Base-by-base conservation (phyloP, 1,140 invertebrate species). In the Notospermus geniculatus region DNA sequence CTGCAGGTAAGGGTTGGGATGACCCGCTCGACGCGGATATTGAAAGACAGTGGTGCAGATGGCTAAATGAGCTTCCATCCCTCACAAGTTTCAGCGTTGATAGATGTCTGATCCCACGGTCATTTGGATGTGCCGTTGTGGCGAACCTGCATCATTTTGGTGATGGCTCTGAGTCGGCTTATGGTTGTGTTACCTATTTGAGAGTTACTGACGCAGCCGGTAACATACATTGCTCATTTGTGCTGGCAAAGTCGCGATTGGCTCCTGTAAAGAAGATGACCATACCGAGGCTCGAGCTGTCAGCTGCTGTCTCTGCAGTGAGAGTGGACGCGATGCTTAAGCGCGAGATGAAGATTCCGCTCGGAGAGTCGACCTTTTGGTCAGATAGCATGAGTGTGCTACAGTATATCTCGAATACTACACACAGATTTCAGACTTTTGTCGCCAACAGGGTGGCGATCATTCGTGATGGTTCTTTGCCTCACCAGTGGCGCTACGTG, bases 241-340 rank as follows among this genome's bases (percentile, higher is more conserved):
- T 67, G n/a, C 7, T 63, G 13, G 65, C 36, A 32, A 67, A 64
- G 32, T 36, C 58, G n/a, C 1, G 62, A 32, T 17, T 67, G 30
- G 54, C 53, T 32, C 57, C 62, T 2, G 9, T 60, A 4, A 53
- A 60, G 45, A 28, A 29, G 29, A 41, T 63, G 1, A 63, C 58
- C 1, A 66, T 69, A 17, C 61, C 67, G 0, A 36, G 67, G 32
- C 22, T 67, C n/a, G 53, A 63, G 30, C 56, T 67, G 9, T 22
- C 54, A 4, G 62, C 58, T 5, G 62, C 65, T 1, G 28, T 45
- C 2, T 1, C 23, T 23, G 53, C 65, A 1, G 54, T 60, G 0
- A 56, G 29, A 32, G 19, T 67, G 2, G 56, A 57, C 28, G 32
- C 58, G 43, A 43, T 64, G 22, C 53, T 64, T 2, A 1, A 15